Percentiles rank a stretch among this genome's conserved stretches.
These are phyloP conservation scores for Pelodytes ibericus DNA, from an alignment of 2,797 vertebrate genomes.

Conservation along the genomic window DNA sequence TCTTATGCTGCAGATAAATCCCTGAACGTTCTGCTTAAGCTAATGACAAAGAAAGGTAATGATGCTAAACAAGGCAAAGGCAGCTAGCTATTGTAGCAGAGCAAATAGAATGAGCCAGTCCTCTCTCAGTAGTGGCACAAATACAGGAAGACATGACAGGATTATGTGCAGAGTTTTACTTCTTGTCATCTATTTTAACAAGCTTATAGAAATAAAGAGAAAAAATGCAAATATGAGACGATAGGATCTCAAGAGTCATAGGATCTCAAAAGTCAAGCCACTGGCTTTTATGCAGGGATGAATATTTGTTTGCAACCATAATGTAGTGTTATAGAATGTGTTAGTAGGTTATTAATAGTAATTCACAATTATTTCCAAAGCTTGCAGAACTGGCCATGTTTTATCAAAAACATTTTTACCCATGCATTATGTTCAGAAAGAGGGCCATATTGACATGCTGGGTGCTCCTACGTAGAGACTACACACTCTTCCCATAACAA, in stretches of 20 bases:
- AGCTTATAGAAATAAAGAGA: too few relatives aligned
- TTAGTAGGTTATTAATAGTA: background rate
- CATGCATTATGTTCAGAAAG: too few relatives aligned
- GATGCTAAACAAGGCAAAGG: slow-evolving; percentile 46
- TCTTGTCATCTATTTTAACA: background rate
- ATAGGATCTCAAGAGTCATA: too few relatives aligned
- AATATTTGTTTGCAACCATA: background rate
- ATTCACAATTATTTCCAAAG: background rate
- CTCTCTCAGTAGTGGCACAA: background rate
- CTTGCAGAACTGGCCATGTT: too few relatives aligned
- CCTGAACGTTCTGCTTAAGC: slow-evolving; percentile 44
- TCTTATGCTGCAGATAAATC: slow-evolving; percentile 48
- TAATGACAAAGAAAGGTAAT: slow-evolving; percentile 54
- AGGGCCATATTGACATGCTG: too few relatives aligned
- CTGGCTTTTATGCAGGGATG: background rate
- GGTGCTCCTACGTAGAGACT: too few relatives aligned
- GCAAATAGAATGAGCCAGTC: slow-evolving; percentile 35
- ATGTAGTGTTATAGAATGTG: background rate
- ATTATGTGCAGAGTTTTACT: background rate
- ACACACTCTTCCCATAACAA: too few relatives aligned
- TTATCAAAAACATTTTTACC: too few relatives aligned
- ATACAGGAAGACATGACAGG: slow-evolving; percentile 4
- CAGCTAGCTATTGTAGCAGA: slow-evolving; percentile 41
- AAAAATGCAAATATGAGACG: too few relatives aligned
- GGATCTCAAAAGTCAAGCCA: too few relatives aligned